Evolutionary conservation across 2,113 vertebrate genomes (phyloP), one percentile per base, ranked within the genome.

Genomic region (Megalops atlanticus): DNA sequence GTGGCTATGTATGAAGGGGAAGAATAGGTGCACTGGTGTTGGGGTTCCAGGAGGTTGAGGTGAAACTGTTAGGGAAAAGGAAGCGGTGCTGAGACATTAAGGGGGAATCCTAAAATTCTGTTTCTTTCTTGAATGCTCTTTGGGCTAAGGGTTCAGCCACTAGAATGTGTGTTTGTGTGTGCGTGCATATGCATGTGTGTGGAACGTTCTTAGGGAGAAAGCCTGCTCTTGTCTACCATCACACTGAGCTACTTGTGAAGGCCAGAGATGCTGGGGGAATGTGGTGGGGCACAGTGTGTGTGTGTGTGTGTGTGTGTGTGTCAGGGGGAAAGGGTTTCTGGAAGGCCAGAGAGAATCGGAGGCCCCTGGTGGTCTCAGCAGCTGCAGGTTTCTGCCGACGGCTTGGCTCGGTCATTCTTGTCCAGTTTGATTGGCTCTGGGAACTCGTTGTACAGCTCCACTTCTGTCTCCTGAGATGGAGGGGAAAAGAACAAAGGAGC

Each of bases 361-460:
- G 85, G 85, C 85, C 84, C 87, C 79, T 79, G 76, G 86, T 90
- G 73, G 35, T 85, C 90, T 99, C 94, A 99, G 95, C 98, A 99
- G 91, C 96, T 99, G 95, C 98, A 99, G 91, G 91, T 95, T 87
- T 98, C 97, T 0, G 94, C 94, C 38, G 97, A 95, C 81, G 95
- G 85, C 90, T 97, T 99, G 74, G 95, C 93, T 92, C 97, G 92
- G 90, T 99, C 96, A 0, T 95, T 99, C 93, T 96, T 96, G 89
- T 97, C 97, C 95, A 99, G 95, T 94, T 99, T 98, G 91, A 99
- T 98, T 83, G 97, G 97, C 86, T 98, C 97, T 0, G 98, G 98
- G 89, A 99, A 99, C 93, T 99, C 98, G 4, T 98, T 98, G 94
- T 98, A 99, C 92, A 98, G 91, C 93, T 98, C 97, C 93, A 99